Evolutionary conservation across 1,140 invertebrate species (phyloP).

Genomic region (Drosophila kikkawai): DNA sequence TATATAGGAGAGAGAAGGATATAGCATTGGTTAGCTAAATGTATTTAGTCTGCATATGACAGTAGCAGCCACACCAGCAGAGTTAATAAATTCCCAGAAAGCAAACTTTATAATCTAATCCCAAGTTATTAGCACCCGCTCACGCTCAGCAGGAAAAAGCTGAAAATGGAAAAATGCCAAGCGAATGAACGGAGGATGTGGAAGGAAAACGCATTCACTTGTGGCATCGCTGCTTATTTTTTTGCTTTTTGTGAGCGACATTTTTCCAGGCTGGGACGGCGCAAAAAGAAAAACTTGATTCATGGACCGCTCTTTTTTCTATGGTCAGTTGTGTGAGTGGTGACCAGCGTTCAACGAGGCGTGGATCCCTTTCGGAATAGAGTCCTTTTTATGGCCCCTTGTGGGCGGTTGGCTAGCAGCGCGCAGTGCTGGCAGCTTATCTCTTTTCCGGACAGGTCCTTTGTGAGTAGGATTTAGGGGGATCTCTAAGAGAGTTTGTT

Average conservation of each 20-base stretch:
- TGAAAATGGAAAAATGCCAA: conserved; percentile 4
- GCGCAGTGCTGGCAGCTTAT: background rate
- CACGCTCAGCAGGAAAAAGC: conserved; percentile 7
- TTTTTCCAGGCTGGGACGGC: conserved; percentile 1
- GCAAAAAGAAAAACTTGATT: conserved; percentile 70
- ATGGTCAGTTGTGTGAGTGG: conserved; percentile 37
- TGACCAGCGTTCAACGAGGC: conserved; percentile 55
- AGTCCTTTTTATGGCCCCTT: conserved; percentile 35
- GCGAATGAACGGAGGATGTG: conserved; percentile 2
- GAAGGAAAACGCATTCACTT: conserved; percentile 35
- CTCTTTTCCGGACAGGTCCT: background rate
- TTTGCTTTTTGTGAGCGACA: conserved; percentile 6
- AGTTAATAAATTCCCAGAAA: conserved; percentile 56
- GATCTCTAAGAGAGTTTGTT: background rate
- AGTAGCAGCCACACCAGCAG: conserved; percentile 10
- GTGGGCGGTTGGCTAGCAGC: background rate
- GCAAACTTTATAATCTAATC: conserved; percentile 73
- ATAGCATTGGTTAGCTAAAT: conserved; percentile 9
- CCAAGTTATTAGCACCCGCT: conserved; percentile 64
- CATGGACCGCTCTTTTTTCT: conserved; percentile 61
- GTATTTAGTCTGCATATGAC: conserved; percentile 24
- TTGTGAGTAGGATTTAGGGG: background rate
- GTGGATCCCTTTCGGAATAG: conserved; percentile 40
- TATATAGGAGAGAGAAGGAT: background rate
- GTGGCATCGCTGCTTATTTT: conserved; percentile 5